Conservation (phyloP, 2,113 vertebrate genomes). For the Meriones unguiculatus region DNA sequence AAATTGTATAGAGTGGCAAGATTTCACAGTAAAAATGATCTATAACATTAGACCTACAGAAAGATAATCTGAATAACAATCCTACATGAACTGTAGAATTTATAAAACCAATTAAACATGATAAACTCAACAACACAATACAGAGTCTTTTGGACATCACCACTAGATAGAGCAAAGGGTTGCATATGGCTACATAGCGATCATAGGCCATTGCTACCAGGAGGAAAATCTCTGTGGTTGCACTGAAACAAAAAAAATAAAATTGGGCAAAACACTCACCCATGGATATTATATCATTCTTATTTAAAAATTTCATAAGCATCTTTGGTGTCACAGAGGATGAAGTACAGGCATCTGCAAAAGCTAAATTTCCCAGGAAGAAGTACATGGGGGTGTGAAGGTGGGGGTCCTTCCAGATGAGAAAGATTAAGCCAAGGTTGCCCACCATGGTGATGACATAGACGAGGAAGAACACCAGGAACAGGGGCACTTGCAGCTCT, state of each 20-base stretch:
- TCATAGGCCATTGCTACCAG: slow-evolving; percentile 75
- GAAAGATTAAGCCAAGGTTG: slow-evolving; percentile 57
- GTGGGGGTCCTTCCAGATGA: slow-evolving; percentile 49
- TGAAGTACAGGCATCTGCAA: slow-evolving; percentile 62
- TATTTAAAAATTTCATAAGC: slow-evolving; percentile 22
- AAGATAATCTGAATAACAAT: slow-evolving; percentile 61
- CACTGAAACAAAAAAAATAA: slow-evolving; percentile 63
- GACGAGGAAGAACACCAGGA: slow-evolving; percentile 54
- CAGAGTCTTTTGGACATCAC: slow-evolving; percentile 70
- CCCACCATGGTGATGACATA: slow-evolving; percentile 50
- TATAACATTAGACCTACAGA: slow-evolving; percentile 64
- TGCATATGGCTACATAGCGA: slow-evolving; percentile 67
- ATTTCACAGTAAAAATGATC: slow-evolving; percentile 77
- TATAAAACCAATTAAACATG: slow-evolving; percentile 57
- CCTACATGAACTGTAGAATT: slow-evolving; percentile 48
- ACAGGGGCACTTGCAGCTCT: not conserved
- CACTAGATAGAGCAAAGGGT: slow-evolving; percentile 62
- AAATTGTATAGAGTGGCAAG: slow-evolving; percentile 65
- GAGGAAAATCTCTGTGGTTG: slow-evolving; percentile 71
- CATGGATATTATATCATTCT: not conserved
- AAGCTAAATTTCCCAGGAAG: slow-evolving; percentile 52
- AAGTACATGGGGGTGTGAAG: slow-evolving; percentile 63
- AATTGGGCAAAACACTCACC: slow-evolving; percentile 56
- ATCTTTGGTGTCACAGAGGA: slow-evolving; percentile 62
- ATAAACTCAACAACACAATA: slow-evolving; percentile 20